These are phyloP conservation scores for Acridotheres tristis DNA, from an alignment of 2,797 vertebrate species.

Conservation along the genomic window DNA sequence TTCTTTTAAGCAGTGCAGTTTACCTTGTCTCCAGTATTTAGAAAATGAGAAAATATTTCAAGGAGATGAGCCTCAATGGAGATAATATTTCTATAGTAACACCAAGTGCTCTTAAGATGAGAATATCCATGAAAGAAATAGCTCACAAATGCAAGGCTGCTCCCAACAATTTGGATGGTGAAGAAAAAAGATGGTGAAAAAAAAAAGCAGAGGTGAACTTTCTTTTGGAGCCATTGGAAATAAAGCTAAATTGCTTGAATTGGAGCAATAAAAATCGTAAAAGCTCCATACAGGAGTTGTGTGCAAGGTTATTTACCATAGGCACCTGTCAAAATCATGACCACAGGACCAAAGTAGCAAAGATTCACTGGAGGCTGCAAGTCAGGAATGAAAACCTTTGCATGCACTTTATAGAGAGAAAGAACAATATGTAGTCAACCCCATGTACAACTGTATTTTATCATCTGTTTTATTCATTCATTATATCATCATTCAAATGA, in stretches of 20 bases:
- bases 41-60: constrained; percentile 38
- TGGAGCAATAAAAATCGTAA: background rate
- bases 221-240: background rate
- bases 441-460: background rate
- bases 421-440: background rate
- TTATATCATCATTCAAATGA: background rate
- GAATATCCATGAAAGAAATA: background rate
- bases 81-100: background rate
- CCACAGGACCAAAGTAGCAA: background rate
- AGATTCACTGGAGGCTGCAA: background rate
- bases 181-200: background rate
- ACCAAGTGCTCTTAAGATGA: background rate
- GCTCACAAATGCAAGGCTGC: background rate
- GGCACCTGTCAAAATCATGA: background rate
- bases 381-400: background rate
- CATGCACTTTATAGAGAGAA: background rate
- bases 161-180: background rate
- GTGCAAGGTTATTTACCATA: background rate
- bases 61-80: background rate
- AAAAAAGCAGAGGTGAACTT: background rate
- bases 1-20: background rate
- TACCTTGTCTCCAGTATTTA: background rate
- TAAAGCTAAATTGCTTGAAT: background rate
- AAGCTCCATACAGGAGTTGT: background rate
- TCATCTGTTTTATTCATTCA: background rate